Evolutionary conservation across 2,113 vertebrate species (phyloP), one percentile per base, ranked within the genome.

Genomic region (Acinonyx jubatus): DNA sequence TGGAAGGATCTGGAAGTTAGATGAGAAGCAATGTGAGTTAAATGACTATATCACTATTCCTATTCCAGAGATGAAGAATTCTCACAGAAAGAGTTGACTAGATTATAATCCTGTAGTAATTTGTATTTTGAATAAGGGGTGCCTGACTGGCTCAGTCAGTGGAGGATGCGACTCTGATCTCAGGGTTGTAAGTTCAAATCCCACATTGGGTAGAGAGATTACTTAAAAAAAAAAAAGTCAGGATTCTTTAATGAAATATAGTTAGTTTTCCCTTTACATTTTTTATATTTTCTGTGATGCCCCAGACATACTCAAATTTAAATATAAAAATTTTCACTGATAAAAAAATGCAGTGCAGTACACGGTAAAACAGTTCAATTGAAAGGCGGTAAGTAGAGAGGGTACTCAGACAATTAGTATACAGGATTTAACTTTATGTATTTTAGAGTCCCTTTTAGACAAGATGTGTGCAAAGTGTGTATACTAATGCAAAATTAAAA

Each of bases 231-330:
- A 69, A 25, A 19, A 41, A 81, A 79, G 9, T 61, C 15, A 94
- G 31, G 45, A 66, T 94, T 93, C 76, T 36, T 78, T 36, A 78
- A 19, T 96, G 69, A 93, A 91, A 78, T 89, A 55, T 31, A 27
- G 27, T 73, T 48, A 89, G 0, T 63, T 89, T 79, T 79, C 76
- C 69, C 8, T 82, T 84, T 71, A 66, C 55, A 38, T 12, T 83
- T 84, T 93, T 78, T 68, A 29, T 61, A 45, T 87, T 92, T 94
- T 90, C 73, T 65, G 21, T 94, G 73, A 73, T 91, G 55, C 45
- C 55, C 50, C 52, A 80, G 71, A 78, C 7, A 38, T 85, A 52
- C 27, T 93, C 48, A 89, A 61, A 61, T 89, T 88, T 82, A 92
- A 81, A 55, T 81, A 52, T 41, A 36, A 78, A 61, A 41, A 50